Percentiles rank a stretch among this genome's conserved stretches.
Evolutionary conservation across 1,140 invertebrate genomes (phyloP).

Genomic region (Anoplolepis gracilipes): DNA sequence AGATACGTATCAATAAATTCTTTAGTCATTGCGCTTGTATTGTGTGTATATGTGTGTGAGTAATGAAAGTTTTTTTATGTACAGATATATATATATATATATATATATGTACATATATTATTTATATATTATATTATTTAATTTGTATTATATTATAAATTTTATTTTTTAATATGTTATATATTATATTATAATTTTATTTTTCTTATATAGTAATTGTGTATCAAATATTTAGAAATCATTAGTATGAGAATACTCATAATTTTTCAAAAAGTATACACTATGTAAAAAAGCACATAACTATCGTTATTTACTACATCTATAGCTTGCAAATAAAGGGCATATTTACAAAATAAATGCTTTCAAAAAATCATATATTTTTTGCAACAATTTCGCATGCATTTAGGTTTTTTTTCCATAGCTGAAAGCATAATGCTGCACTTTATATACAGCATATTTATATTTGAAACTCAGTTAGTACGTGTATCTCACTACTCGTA

Average conservation of each 20-base stretch:
- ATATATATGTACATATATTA: no score
- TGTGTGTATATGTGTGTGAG: no score
- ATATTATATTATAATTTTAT: no score
- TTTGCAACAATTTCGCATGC: background rate
- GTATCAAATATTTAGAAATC: background rate
- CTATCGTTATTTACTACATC: background rate
- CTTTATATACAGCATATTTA: background rate
- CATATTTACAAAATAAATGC: background rate
- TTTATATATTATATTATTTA: no score
- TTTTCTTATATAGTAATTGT: background rate
- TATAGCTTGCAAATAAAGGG: background rate
- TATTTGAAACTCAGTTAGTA: constrained; percentile 9
- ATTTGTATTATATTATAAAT: no score
- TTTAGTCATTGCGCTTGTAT: background rate
- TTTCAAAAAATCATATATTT: background rate
- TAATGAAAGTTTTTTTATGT: background rate
- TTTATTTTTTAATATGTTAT: no score
- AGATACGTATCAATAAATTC: constrained; percentile 4
- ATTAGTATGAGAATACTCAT: no score
- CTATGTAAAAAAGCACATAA: background rate
- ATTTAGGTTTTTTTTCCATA: background rate
- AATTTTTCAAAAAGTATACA: no score
- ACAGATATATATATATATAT: no score
- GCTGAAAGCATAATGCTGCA: background rate
- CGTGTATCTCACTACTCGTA: background rate